phyloP scores from a whole-genome alignment of 2,888 invertebrate genomes.

The Doris montereyensis region DNA sequence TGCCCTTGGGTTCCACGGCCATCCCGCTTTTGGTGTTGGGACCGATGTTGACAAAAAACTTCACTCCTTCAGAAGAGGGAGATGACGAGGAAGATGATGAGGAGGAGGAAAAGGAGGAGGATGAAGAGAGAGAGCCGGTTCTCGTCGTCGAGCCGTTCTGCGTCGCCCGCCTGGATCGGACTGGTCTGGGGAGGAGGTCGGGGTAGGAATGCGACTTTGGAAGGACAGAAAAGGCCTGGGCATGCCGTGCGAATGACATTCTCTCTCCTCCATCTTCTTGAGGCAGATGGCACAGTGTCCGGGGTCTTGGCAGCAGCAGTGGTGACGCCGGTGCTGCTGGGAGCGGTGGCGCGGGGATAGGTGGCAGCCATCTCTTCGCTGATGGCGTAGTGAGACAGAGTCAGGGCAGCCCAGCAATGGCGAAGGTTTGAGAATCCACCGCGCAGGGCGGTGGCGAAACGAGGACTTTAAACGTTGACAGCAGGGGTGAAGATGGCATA shows the following conservation, averaged over 20 bases:
- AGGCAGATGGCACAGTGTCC: not conserved
- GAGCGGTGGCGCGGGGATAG: not conserved
- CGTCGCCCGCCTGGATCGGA: not conserved
- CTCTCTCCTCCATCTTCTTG: not conserved
- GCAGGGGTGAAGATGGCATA: too few relatives aligned
- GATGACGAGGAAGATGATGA: not conserved
- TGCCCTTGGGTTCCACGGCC: too few relatives aligned
- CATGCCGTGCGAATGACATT: not conserved
- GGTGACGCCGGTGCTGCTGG: not conserved
- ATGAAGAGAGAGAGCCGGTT: not conserved
- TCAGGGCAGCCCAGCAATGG: constrained; percentile 43
- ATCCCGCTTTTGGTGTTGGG: too few relatives aligned
- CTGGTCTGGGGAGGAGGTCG: constrained; percentile 36
- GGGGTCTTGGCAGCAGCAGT: not conserved
- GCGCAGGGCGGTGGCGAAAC: constrained; percentile 29
- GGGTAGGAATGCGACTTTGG: constrained; percentile 39
- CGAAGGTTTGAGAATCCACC: constrained; percentile 38
- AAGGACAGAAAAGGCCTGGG: not conserved
- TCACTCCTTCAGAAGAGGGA: not conserved
- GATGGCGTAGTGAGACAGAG: constrained; percentile 40
- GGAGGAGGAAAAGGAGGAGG: not conserved
- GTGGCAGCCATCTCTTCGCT: constrained; percentile 36
- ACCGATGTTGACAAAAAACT: not conserved
- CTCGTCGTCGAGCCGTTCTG: not conserved
- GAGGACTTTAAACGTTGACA: not conserved